These are phyloP conservation scores for Reticulitermes lucifugus DNA, from an alignment of 2,888 invertebrate species.

Conservation along the genomic window DNA sequence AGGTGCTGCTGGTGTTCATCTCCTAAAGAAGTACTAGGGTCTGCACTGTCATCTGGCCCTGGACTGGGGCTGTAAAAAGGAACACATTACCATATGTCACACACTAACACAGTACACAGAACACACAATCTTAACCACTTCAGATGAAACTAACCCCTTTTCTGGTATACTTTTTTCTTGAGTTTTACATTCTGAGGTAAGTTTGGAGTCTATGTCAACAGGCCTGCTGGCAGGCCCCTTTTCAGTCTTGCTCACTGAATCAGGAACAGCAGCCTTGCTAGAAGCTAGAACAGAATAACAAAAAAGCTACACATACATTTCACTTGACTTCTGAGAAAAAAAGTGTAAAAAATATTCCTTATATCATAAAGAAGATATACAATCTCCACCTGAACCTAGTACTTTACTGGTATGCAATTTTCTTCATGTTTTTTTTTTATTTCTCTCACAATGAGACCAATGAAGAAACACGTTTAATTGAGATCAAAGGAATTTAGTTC, in stretches of 20 bases:
- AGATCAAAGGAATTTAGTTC: too few species aligned
- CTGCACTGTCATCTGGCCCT: slow-evolving; percentile 42
- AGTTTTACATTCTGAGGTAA: slow-evolving; percentile 13
- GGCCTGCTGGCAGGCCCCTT: slow-evolving; percentile 30
- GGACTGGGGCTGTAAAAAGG: slow-evolving; percentile 18
- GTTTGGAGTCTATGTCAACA: background rate
- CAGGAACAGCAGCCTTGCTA: background rate
- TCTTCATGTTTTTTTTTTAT: too few species aligned
- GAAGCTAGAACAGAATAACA: background rate
- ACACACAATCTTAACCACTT: background rate
- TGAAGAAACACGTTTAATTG: too few species aligned
- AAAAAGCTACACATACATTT: too few species aligned
- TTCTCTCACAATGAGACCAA: too few species aligned
- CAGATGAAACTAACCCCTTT: background rate
- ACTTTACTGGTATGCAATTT: too few species aligned
- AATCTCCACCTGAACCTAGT: too few species aligned
- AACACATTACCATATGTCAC: background rate
- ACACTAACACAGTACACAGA: background rate
- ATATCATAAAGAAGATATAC: too few species aligned
- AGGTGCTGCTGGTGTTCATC: slow-evolving; percentile 25
- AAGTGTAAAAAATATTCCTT: too few species aligned
- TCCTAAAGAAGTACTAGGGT: slow-evolving; percentile 34
- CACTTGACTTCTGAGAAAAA: too few species aligned
- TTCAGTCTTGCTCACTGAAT: background rate
- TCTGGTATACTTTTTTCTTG: background rate